These are phyloP conservation scores for Argyresthia albistria DNA, from an alignment of 2,888 invertebrate genomes.

Conservation along the genomic window DNA sequence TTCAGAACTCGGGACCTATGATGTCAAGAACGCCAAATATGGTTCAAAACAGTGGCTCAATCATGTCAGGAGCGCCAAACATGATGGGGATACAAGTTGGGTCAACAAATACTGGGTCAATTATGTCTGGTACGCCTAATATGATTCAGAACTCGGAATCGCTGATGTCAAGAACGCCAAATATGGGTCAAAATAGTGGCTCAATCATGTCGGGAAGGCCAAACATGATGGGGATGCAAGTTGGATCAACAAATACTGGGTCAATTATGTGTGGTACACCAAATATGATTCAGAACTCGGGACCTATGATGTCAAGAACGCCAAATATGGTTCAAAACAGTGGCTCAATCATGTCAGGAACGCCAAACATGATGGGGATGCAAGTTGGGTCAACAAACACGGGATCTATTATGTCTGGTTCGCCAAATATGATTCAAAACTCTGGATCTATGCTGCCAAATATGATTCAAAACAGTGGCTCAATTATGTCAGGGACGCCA, in stretches of 20 bases:
- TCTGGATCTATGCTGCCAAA: neutral
- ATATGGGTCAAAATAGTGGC: constrained; percentile 5
- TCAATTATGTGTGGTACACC: neutral
- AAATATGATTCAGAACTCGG: neutral
- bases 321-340: neutral
- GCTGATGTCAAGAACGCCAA: constrained; percentile 11
- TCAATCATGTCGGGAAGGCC: neutral
- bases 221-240: neutral
- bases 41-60: constrained; percentile 18
- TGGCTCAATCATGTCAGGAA: constrained; percentile 24
- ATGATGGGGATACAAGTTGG: neutral
- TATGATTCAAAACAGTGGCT: neutral
- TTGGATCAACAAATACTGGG: neutral
- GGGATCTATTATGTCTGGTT: neutral
- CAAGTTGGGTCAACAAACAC: neutral
- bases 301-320: no score
- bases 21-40: constrained; percentile 11
- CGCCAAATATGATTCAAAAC: neutral
- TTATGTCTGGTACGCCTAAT: neutral
- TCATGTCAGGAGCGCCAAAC: constrained; percentile 22
- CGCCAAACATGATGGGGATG: constrained; percentile 11
- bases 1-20: constrained; percentile 11
- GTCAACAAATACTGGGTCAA: neutral
- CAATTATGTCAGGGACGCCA: neutral
- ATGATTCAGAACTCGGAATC: neutral